A percentile compares a stretch with the other conserved stretches of the same genome.
Evolutionary conservation across 2,888 invertebrate genomes (phyloP).

Genomic region (Cyclophora albipunctata): DNA sequence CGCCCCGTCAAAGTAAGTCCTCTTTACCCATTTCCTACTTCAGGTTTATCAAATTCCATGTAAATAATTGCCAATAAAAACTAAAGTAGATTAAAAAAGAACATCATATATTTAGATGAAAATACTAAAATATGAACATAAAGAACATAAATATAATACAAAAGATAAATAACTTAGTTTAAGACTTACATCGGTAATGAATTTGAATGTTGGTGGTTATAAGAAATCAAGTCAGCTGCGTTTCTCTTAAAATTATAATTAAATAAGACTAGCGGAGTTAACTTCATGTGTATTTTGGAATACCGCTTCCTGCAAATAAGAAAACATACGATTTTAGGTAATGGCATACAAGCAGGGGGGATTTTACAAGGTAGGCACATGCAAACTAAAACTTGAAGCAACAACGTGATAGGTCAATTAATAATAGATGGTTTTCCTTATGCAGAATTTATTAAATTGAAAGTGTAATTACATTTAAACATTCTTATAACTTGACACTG

Average conservation of each 20-base stretch:
- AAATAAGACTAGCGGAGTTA: constrained; percentile 53
- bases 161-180: constrained; percentile 43
- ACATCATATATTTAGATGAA: constrained; percentile 16
- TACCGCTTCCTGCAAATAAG: constrained; percentile 71
- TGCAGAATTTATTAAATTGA: constrained; percentile 69
- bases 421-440: constrained; percentile 54
- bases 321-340: constrained; percentile 15
- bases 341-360: too few relatives aligned
- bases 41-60: too few relatives aligned
- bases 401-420: constrained; percentile 23
- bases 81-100: constrained; percentile 15
- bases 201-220: constrained; percentile 52
- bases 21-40: too few relatives aligned
- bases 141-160: constrained; percentile 27
- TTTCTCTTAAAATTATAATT: constrained; percentile 62
- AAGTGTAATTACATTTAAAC: constrained; percentile 66
- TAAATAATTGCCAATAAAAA: constrained; percentile 22
- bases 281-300: constrained; percentile 75
- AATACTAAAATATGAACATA: constrained; percentile 17
- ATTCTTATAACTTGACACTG: constrained; percentile 52
- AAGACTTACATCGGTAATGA: constrained; percentile 57
- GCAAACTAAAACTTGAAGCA: too few relatives aligned
- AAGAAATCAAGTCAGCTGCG: constrained; percentile 53
- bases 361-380: too few relatives aligned
- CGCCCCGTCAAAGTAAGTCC: too few relatives aligned